Percentiles rank a stretch among this genome's conserved stretches.
phyloP scores from a whole-genome alignment of 2,888 invertebrate species.

The Acronicta alni region DNA sequence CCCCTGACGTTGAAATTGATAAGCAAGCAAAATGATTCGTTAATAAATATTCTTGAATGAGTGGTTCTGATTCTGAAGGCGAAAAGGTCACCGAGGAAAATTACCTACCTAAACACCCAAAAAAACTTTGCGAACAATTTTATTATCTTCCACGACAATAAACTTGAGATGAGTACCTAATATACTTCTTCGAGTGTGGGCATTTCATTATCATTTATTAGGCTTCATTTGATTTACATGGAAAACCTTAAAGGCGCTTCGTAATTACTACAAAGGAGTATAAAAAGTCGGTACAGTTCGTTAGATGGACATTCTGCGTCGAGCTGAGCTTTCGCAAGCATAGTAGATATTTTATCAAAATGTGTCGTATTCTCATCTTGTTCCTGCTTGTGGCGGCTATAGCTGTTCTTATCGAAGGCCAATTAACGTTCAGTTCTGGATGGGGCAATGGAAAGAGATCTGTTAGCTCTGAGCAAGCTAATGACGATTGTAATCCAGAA shows the following conservation, averaged over 20 bases:
- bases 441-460: constrained; percentile 87
- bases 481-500: constrained; percentile 85
- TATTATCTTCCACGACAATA: constrained; percentile 16
- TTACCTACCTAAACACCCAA: constrained; percentile 7
- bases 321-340: constrained; percentile 12
- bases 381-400: constrained; percentile 59
- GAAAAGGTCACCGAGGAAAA: constrained; percentile 21
- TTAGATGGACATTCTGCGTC: constrained; percentile 31
- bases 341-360: constrained; percentile 46
- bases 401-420: constrained; percentile 72
- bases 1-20: no score
- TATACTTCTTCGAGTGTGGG: constrained; percentile 27
- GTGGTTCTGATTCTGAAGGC: neutral
- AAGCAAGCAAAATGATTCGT: no score
- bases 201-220: constrained; percentile 54
- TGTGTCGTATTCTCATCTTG: constrained; percentile 63
- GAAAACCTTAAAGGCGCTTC: constrained; percentile 58
- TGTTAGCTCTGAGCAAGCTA: constrained; percentile 49
- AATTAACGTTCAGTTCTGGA: constrained; percentile 88
- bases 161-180: constrained; percentile 22
- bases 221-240: constrained; percentile 77
- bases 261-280: constrained; percentile 45
- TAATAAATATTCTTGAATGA: neutral
- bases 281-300: constrained; percentile 32
- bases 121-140: constrained; percentile 19